phyloP scores from a whole-genome alignment of 2,888 invertebrate species.

The Xanthia togata region DNA sequence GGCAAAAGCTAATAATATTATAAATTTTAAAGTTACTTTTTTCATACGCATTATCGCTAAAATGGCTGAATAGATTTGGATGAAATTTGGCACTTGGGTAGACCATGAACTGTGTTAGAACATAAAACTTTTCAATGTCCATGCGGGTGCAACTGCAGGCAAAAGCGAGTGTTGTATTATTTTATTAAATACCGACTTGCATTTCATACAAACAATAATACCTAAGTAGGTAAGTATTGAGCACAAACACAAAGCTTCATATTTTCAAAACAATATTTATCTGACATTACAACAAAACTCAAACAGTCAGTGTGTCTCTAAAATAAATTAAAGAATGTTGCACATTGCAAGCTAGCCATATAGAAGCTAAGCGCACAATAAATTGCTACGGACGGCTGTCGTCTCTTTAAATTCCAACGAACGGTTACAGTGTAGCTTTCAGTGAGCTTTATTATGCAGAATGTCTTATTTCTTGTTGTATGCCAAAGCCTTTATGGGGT shows the following conservation, averaged over 20 bases:
- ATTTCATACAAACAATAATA: neutral
- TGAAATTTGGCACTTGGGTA: too few species aligned
- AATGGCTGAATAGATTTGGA: too few species aligned
- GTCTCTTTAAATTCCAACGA: constrained; percentile 30
- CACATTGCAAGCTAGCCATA: constrained; percentile 26
- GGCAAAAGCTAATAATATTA: too few species aligned
- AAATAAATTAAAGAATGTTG: constrained; percentile 52
- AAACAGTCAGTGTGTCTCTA: neutral
- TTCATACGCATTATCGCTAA: too few species aligned
- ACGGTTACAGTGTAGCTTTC: constrained; percentile 23
- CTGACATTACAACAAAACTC: neutral
- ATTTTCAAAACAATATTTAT: neutral
- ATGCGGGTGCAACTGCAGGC: too few species aligned
- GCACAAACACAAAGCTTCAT: neutral
- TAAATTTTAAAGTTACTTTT: too few species aligned
- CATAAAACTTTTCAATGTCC: too few species aligned
- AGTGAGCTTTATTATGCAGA: constrained; percentile 21
- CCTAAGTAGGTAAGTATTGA: neutral
- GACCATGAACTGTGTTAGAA: too few species aligned
- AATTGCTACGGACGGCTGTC: neutral
- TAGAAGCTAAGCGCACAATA: constrained; percentile 5
- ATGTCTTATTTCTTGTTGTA: neutral
- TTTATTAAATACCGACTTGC: neutral
- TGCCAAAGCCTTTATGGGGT: neutral
- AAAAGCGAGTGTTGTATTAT: neutral